Evolutionary conservation across 2,113 vertebrate genomes (phyloP).

Genomic region (Leptodactylus fuscus): DNA sequence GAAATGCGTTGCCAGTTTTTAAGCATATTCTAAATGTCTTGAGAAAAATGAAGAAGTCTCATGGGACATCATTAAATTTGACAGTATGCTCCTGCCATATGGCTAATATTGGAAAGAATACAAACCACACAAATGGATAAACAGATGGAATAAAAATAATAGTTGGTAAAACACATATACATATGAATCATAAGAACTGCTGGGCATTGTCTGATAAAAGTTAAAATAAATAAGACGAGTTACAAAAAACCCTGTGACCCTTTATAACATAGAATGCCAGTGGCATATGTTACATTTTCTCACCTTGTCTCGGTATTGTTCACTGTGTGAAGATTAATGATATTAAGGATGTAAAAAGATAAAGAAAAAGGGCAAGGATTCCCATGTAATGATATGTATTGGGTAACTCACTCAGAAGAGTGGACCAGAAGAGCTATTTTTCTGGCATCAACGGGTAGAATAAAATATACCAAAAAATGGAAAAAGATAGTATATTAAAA

Average conservation of each 20-base stretch:
- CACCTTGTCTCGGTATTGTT: not conserved
- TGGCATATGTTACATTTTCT: constrained; percentile 26
- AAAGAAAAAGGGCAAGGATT: not conserved
- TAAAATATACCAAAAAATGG: too few relatives aligned
- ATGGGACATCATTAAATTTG: constrained; percentile 67
- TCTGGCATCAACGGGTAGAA: too few relatives aligned
- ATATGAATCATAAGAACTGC: not conserved
- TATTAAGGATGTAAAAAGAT: not conserved
- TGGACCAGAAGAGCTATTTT: too few relatives aligned
- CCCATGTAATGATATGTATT: too few relatives aligned
- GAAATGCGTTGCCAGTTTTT: constrained; percentile 30
- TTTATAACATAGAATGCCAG: not conserved
- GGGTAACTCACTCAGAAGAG: too few relatives aligned
- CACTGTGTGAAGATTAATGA: not conserved
- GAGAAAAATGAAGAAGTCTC: constrained; percentile 62
- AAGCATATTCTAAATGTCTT: constrained; percentile 58
- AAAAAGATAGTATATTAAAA: too few relatives aligned
- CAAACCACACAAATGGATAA: constrained; percentile 63
- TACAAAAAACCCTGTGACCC: not conserved
- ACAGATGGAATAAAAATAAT: constrained; percentile 48
- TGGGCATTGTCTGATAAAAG: not conserved
- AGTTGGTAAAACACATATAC: constrained; percentile 22
- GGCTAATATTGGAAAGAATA: constrained; percentile 70
- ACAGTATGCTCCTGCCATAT: constrained; percentile 67
- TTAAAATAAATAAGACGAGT: not conserved